Conservation (phyloP, 2,888 invertebrate species). For the Crioceris asparagi region DNA sequence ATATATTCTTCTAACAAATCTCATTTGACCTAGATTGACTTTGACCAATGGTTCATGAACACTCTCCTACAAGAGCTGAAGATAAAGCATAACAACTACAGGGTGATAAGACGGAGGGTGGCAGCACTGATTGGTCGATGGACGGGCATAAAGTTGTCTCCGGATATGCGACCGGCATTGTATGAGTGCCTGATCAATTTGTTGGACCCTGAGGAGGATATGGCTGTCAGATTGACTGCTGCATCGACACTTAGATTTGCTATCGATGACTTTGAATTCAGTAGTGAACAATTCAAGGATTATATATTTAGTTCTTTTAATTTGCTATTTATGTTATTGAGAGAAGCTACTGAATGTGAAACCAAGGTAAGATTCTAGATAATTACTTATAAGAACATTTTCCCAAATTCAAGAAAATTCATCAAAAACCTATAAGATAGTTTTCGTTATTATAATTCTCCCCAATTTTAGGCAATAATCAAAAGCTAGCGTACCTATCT, state of each 20-base stretch:
- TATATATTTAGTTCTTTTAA: constrained; percentile 71
- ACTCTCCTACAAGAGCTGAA: constrained; percentile 73
- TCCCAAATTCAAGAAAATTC: too few species aligned
- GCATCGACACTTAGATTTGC: constrained; percentile 74
- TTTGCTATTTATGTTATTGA: constrained; percentile 70
- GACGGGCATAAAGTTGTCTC: constrained; percentile 74
- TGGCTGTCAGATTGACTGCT: constrained; percentile 80
- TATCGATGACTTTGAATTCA: constrained; percentile 89
- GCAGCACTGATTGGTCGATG: constrained; percentile 74
- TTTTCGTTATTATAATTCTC: too few species aligned
- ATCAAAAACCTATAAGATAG: too few species aligned
- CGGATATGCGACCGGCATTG: constrained; percentile 65
- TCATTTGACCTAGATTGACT: constrained; percentile 75
- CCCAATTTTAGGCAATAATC: too few species aligned
- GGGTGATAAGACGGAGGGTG: constrained; percentile 74
- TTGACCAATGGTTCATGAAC: constrained; percentile 83
- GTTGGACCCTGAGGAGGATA: constrained; percentile 60
- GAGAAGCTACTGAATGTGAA: constrained; percentile 87
- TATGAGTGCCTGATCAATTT: constrained; percentile 70
- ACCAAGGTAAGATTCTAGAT: constrained; percentile 54
- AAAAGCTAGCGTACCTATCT: too few species aligned
- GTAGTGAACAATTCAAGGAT: constrained; percentile 73
- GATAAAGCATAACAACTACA: constrained; percentile 70
- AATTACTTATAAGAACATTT: not conserved
- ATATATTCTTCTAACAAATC: too few species aligned